Conservation (phyloP, 1,140 invertebrate genomes). For the Psilanteris sp. region DNA sequence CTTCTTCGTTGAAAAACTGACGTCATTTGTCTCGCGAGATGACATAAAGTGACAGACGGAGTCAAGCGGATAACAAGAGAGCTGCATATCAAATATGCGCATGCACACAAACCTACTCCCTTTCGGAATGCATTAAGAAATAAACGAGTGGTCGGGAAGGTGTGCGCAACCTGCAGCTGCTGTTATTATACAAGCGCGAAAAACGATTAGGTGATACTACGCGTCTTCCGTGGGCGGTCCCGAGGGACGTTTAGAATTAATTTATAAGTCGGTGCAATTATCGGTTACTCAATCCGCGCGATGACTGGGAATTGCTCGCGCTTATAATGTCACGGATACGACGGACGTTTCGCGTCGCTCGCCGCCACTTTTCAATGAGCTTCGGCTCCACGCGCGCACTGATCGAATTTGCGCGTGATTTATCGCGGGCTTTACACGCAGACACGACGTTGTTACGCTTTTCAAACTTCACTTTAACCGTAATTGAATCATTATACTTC, state of each 20-base stretch:
- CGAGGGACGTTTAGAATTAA: slow-evolving; percentile 66
- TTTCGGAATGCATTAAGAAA: slow-evolving; percentile 58
- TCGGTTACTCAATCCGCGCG: slow-evolving; percentile 62
- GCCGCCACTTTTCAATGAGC: slow-evolving; percentile 64
- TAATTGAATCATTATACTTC: slow-evolving; percentile 59
- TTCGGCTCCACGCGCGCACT: slow-evolving; percentile 39
- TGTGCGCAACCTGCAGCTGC: slow-evolving; percentile 53
- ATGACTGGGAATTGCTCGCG: slow-evolving; percentile 46
- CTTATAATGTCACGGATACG: slow-evolving; percentile 31
- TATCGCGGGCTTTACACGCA: slow-evolving; percentile 38
- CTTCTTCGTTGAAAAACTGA: slow-evolving; percentile 27
- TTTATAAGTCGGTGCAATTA: slow-evolving; percentile 72
- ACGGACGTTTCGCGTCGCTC: slow-evolving; percentile 14
- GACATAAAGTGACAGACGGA: slow-evolving; percentile 46
- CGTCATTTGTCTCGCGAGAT: slow-evolving; percentile 47
- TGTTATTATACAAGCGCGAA: slow-evolving; percentile 54
- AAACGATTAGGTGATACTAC: slow-evolving; percentile 66
- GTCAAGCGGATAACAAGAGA: slow-evolving; percentile 45
- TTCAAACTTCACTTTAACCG: slow-evolving; percentile 7
- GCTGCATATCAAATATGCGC: slow-evolving; percentile 47
- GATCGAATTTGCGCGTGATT: slow-evolving; percentile 45
- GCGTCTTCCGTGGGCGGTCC: slow-evolving; percentile 66
- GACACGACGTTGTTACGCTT: slow-evolving; percentile 34
- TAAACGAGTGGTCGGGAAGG: slow-evolving; percentile 61
- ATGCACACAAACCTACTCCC: slow-evolving; percentile 47